Evolutionary conservation across 2,888 invertebrate genomes (phyloP), one percentile per base, ranked within the genome.

Genomic region (Agonopterix heracliana): DNA sequence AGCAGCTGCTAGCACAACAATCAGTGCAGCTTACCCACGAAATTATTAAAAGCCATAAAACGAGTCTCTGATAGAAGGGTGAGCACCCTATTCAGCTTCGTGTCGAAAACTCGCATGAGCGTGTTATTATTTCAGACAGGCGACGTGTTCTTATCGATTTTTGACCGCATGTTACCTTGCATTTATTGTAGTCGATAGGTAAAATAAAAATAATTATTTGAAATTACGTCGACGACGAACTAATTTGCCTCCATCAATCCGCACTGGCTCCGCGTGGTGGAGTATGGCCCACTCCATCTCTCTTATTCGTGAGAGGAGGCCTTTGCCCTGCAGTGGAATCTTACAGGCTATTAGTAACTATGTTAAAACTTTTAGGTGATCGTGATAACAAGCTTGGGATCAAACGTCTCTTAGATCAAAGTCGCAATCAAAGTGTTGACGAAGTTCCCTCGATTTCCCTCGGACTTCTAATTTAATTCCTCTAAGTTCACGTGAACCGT

Each of bases 31-130:
- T 85, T 83, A 81, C 77, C 67, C 62, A 80, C 76, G 77, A 82
- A 83, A 86, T 86, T 86, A 82, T 87, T 84, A 86, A 88, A 87
- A 84, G 83, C 84, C 80, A 81, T 88, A 86, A 88, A 86, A 86
- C 86, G 84, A 82, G 83, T 83, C 78, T 71, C 62, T 57, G 64
- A 68, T 68, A 71, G 74, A 81, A 84, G 87, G 87, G 87, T 86
- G 85, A 81, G 79, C 76, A 78, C 85, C 86, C 86, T 75, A 75
- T 72, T 78, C 73, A 75, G 75, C 72, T 77, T 71, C 76, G 75
- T 82, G 81, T 77, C 77, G 72, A 77, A 38, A 38, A 79, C 75
- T 73, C 75, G 78, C 26, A 26, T 26, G 26, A 26, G 67, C 76
- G 70, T 76, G 77, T 77, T 83, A 81, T 82, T 85, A 80, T 82